These are phyloP conservation scores for Microcebus tavaratra DNA, from an alignment of 2,113 vertebrate species.

Conservation along the genomic window DNA sequence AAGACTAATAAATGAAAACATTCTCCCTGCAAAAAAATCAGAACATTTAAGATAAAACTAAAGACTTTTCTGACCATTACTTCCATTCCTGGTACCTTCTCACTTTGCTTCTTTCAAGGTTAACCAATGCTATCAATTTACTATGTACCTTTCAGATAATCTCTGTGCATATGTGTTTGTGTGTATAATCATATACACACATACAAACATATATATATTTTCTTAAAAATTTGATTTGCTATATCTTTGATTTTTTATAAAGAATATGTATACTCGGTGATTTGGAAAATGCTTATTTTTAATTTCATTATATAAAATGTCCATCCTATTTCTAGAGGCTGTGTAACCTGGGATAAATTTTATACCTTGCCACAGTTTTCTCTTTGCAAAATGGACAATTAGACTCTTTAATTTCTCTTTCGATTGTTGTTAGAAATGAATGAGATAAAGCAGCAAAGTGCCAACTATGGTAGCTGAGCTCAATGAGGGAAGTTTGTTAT, in stretches of 20 bases:
- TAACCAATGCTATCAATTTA: neutral
- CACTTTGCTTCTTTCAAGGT: neutral
- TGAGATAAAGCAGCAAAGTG: neutral
- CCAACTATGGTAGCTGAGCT: constrained; percentile 21
- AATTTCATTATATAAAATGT: constrained; percentile 17
- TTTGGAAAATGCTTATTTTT: neutral
- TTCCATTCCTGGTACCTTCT: neutral
- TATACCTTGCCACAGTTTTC: neutral
- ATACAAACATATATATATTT: neutral
- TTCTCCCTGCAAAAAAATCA: neutral
- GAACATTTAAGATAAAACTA: neutral
- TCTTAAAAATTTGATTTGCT: neutral
- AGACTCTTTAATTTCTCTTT: neutral
- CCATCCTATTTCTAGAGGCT: neutral
- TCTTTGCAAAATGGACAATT: neutral
- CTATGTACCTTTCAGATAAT: neutral
- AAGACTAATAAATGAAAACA: neutral
- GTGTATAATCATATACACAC: neutral
- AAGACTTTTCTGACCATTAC: neutral
- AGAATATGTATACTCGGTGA: neutral
- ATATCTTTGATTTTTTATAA: neutral
- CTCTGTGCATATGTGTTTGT: neutral
- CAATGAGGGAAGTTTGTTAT: neutral
- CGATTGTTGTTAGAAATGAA: neutral
- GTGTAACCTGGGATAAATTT: neutral